Base-by-base conservation (phyloP, 2,888 invertebrate genomes). In the Drosophila yooni region DNA sequence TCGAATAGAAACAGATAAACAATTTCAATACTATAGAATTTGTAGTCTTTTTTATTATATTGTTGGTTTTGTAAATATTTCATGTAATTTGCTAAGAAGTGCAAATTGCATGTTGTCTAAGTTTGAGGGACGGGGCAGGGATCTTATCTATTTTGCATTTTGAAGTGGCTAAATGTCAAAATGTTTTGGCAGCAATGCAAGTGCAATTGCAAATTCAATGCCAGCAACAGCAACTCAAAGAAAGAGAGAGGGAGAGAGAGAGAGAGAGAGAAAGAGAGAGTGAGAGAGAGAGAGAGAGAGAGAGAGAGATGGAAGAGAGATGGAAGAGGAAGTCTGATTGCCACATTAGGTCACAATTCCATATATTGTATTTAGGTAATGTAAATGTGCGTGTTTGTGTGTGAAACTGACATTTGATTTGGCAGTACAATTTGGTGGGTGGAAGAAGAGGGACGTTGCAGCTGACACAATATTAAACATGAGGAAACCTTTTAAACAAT, bases 141-240 rank as follows among this genome's bases (percentile, higher is more conserved):
- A 50, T 50, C 46, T 62, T 68, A 72, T 74, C 69, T 73, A 79
- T 79, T 74, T 74, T 70, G 63, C 68, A 70, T 82, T 74, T 74
- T 70, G 48, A 72, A 82, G 69, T 80, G 70, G 81, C 61, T 72
- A 67, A 85, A 79, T 83, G 84, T 82, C 90, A 90, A 89, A 80
- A 83, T 71, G 66, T 80, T 80, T 77, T 76, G 83, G 90, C 81
- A 77, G 74, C 72, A 79, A 77, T 64, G 61, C 46, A 46, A 81
- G 64, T 81, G 78, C 50, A 81, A 76, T 76, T 81, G 68, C 70
- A 72, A 74, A 69, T 85, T 88, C 85, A 85, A 86, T 90, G 90
- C 83, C 84, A 71, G 29, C 27, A 31, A 27, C 7, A 68, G 40
- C 36, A 54, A 53, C 50, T 52, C 13, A 33, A 36, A 59, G 18